Conservation (phyloP, 2,888 invertebrate genomes). For the Mythimna lalbum region DNA sequence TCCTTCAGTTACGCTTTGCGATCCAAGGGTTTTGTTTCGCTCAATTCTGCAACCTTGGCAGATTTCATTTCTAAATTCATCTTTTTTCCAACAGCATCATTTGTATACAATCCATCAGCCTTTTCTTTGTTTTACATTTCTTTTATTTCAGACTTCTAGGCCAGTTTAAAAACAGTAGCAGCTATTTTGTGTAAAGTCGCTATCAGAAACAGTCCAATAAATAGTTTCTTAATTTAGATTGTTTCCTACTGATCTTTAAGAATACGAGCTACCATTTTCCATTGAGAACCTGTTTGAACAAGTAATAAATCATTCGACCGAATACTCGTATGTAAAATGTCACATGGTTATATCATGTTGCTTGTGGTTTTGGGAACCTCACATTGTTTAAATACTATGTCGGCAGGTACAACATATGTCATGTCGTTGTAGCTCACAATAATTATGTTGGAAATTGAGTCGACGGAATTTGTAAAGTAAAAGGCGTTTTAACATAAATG, state of each 20-base stretch:
- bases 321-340: constrained; percentile 72
- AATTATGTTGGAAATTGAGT: constrained; percentile 10
- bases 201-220: constrained; percentile 6
- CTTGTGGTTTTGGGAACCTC: constrained; percentile 62
- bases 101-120: background rate
- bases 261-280: constrained; percentile 41
- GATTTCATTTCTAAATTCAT: background rate
- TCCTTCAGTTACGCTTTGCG: too few species aligned
- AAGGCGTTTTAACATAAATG: background rate
- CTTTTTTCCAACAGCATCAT: too few species aligned
- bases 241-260: constrained; percentile 11
- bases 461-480: constrained; percentile 5
- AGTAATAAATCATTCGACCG: constrained; percentile 64
- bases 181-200: background rate
- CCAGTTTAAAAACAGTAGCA: background rate
- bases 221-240: background rate
- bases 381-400: constrained; percentile 64
- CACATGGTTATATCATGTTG: constrained; percentile 69
- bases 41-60: too few species aligned
- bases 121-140: background rate
- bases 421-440: constrained; percentile 5
- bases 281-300: constrained; percentile 58
- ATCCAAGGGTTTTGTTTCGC: too few species aligned
- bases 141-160: background rate
- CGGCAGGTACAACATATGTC: constrained; percentile 17